Evolutionary conservation across 2,113 vertebrate species (phyloP), one percentile per base, ranked within the genome.

Genomic region (Vicugna pacos): DNA sequence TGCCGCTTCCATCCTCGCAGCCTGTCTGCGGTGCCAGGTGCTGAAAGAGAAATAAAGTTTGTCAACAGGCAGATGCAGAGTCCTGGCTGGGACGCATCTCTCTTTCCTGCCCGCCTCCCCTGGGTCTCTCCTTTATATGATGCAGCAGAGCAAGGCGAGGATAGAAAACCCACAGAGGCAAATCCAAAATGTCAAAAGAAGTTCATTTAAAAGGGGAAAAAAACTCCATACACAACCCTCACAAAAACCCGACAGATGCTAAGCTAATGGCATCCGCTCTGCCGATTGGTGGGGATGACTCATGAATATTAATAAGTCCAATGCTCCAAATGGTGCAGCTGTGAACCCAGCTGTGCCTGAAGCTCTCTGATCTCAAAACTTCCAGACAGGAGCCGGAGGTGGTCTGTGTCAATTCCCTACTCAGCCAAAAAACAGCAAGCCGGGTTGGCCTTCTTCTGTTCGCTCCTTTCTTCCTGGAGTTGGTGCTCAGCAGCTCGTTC

Each of bases 261-360:
- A 95, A 65, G 95, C 48, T 69, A 91, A 96, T 97, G 4, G 56
- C 94, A 98, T 98, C 77, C 56, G 91, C 11, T 96, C 97, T 95
- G 97, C 98, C 85, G 97, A 98, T 98, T 98, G 98, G 98, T 97
- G 96, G 97, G 96, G 94, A 97, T 95, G 97, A 56, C 90, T 98
- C 96, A 98, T 98, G 92, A 70, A 70, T 98, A 98, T 98, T 98
- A 98, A 98, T 98, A 91, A 98, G 93, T 3, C 88, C 81, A 89
- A 81, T 15, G 98, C 98, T 98, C 98, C 98, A 98, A 98, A 98
- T 98, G 98, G 98, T 94, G 97, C 98, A 99, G 98, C 98, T 99
- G 98, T 97, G 98, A 98, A 97, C 95, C 98, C 98, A 99, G 98
- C 98, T 98, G 98, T 97, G 98, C 97, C 97, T 98, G 95, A 95